Evolutionary conservation across 2,797 vertebrate species (phyloP).

Genomic region (Pseudochirops corinnae): DNA sequence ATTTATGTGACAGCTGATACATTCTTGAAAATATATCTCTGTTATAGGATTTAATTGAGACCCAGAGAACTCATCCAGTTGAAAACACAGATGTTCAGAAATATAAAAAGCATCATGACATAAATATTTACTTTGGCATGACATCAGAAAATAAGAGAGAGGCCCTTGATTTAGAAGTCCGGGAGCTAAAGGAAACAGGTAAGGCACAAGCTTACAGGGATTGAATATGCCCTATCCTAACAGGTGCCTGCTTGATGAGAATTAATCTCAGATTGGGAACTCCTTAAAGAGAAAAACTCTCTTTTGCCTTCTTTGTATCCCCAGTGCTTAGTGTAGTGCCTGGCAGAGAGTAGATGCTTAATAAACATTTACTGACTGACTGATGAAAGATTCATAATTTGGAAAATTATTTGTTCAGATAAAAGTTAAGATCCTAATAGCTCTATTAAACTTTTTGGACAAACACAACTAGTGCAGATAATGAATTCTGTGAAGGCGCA

Average conservation of each 20-base stretch:
- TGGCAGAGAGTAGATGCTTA: not conserved
- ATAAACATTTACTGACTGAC: not conserved
- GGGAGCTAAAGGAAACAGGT: conserved; percentile 71
- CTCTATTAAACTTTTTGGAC: not conserved
- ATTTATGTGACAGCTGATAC: not conserved
- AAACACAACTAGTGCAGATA: not conserved
- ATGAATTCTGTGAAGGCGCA: not conserved
- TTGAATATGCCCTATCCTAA: not conserved
- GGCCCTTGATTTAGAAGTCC: conserved; percentile 62
- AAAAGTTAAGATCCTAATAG: not conserved
- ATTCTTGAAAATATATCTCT: conserved; percentile 15
- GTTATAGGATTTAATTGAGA: conserved; percentile 82
- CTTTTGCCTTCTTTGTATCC: not conserved
- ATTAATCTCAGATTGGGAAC: not conserved
- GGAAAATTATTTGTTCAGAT: not conserved
- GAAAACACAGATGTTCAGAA: conserved; percentile 53
- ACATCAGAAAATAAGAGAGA: conserved; percentile 72
- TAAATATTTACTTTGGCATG: conserved; percentile 79
- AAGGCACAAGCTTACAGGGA: conserved; percentile 51
- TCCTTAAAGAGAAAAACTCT: not conserved
- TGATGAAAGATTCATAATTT: not conserved
- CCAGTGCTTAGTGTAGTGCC: not conserved
- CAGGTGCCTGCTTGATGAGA: not conserved
- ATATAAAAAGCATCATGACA: conserved; percentile 67
- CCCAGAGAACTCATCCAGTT: conserved; percentile 58